These are phyloP conservation scores for Pyralis farinalis DNA, from an alignment of 2,888 invertebrate species.

Conservation along the genomic window DNA sequence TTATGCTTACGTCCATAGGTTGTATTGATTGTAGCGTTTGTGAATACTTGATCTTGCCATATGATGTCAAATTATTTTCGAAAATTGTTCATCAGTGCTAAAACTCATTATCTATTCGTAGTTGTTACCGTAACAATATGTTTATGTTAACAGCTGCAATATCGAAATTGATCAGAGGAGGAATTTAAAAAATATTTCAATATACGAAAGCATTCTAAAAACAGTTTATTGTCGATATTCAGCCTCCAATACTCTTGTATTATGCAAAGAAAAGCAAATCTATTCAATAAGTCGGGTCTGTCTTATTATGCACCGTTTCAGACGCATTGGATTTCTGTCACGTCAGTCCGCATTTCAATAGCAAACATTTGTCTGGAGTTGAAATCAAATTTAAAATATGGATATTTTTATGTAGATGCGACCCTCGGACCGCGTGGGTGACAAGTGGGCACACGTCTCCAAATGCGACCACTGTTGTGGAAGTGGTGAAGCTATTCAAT, in stretches of 20 bases:
- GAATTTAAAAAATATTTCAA: too few relatives aligned
- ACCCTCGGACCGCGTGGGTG: constrained; percentile 64
- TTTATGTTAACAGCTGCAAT: too few relatives aligned
- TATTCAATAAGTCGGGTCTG: constrained; percentile 33
- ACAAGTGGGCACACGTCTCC: constrained; percentile 57
- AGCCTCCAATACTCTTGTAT: constrained; percentile 12
- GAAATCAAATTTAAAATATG: constrained; percentile 79
- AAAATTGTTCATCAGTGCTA: too few relatives aligned
- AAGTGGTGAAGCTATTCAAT: constrained; percentile 43
- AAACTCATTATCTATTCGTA: too few relatives aligned
- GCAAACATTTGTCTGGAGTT: constrained; percentile 73
- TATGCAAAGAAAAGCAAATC: constrained; percentile 23
- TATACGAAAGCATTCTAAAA: not conserved
- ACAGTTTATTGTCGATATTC: constrained; percentile 11
- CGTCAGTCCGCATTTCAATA: constrained; percentile 71
- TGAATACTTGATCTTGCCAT: too few relatives aligned
- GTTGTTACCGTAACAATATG: too few relatives aligned
- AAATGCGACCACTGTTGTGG: constrained; percentile 46
- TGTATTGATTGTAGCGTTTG: too few relatives aligned
- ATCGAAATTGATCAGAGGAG: too few relatives aligned
- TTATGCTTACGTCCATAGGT: too few relatives aligned
- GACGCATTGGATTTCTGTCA: constrained; percentile 69
- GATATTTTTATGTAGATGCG: constrained; percentile 70
- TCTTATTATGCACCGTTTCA: constrained; percentile 46
- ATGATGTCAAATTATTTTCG: too few relatives aligned